phyloP scores from a whole-genome alignment of 2,888 invertebrate species.

The Nomada fabriciana region DNA sequence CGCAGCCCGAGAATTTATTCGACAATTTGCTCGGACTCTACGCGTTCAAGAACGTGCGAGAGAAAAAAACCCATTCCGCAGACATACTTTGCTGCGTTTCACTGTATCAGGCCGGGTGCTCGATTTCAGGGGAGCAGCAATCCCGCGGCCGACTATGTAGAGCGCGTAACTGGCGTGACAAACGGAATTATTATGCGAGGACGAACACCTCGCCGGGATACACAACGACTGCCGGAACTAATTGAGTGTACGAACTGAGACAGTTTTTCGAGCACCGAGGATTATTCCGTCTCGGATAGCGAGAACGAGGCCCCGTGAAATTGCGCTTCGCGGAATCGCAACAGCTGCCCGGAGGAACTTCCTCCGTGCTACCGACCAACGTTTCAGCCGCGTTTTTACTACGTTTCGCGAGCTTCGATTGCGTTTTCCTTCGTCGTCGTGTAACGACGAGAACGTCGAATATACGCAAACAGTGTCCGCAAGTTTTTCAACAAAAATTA shows the following conservation, averaged over 20 bases:
- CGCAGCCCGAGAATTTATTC: too few species aligned
- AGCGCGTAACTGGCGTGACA: conserved; percentile 79
- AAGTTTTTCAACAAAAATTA: too few species aligned
- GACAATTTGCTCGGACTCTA: too few species aligned
- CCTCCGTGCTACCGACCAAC: conserved; percentile 7
- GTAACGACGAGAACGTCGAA: too few species aligned
- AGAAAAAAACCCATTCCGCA: too few species aligned
- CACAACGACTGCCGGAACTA: conserved; percentile 61
- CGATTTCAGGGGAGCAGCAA: background rate
- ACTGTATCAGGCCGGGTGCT: background rate
- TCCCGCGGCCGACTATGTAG: conserved; percentile 72
- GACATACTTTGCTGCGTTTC: background rate
- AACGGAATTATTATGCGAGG: conserved; percentile 76
- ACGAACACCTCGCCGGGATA: conserved; percentile 63
- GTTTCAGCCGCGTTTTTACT: background rate
- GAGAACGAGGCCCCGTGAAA: conserved; percentile 52
- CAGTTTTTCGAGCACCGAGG: conserved; percentile 49
- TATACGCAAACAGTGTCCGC: too few species aligned
- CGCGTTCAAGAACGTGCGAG: too few species aligned
- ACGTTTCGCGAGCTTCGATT: too few species aligned
- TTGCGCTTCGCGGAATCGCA: conserved; percentile 28
- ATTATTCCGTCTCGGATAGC: conserved; percentile 35
- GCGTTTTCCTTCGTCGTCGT: too few species aligned
- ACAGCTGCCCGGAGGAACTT: background rate
- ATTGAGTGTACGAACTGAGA: conserved; percentile 67